Evolutionary conservation across 2,888 invertebrate genomes (phyloP), one percentile per base, ranked within the genome.

Genomic region (Thymelicus lineola): DNA sequence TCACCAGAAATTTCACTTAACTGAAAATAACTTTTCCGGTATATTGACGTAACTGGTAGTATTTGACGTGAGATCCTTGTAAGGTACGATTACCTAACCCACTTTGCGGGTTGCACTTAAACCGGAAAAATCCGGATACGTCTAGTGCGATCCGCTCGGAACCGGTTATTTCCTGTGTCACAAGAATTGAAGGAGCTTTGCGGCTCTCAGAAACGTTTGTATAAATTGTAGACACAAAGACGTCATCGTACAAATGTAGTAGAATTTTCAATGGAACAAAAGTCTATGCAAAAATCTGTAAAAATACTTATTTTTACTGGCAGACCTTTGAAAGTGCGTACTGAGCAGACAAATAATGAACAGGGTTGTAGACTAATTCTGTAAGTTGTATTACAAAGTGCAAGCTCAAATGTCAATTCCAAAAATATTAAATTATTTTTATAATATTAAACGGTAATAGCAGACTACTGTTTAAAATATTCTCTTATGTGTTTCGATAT

Each of bases 101-200:
- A 82, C 78, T 84, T 80, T 77, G 81, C 79, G 79, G 76, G 73
- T 73, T 77, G 77, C 79, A 80, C 79, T 81, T 81, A 82, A 82
- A 80, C 86, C 82, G 83, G 84, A 86, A 86, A 87, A 89, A 85
- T 86, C 85, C 84, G 77, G 84, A 84, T 82, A 79, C 80, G 81
- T 83, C 86, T 86, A 82, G 81, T 75, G 70, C 77, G 78, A 77
- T 77, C 79, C 81, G 80, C 79, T 81, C 82, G 80, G 82, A 85
- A 86, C 86, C 81, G 85, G 86, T 86, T 88, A 86, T 88, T 86
- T 87, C 85, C 86, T 82, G 85, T 84, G 45, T 7, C 35, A 28
- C 36, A 15, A 50, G 62, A 62, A 62, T 62, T 62, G 48, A 35
- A 55, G 55, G 55, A 50, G 62, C 61, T 61, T 61, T 61, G 61